Evolutionary conservation across 1,140 invertebrate genomes (phyloP).

Genomic region (Gryon sp.): DNA sequence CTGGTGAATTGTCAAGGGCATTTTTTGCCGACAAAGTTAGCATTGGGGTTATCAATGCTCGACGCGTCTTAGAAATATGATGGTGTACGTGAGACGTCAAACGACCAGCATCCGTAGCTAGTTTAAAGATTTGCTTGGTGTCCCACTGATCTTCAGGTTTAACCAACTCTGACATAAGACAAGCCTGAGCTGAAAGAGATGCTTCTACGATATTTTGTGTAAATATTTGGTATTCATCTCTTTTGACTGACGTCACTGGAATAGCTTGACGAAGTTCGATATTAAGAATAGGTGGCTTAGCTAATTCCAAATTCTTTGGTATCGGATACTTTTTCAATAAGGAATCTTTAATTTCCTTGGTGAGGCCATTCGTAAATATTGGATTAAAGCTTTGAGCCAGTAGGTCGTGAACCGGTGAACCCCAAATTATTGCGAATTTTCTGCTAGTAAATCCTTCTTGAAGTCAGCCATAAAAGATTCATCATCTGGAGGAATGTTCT

Average conservation of each 20-base stretch:
- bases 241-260: constrained; percentile 3
- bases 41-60: constrained; percentile 8
- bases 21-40: background rate
- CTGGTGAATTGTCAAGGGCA: constrained; percentile 3
- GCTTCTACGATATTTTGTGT: background rate
- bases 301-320: constrained; percentile 13
- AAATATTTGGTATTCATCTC: constrained; percentile 3
- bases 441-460: background rate
- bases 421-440: background rate
- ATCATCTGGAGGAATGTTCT: too few relatives aligned
- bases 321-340: constrained; percentile 32
- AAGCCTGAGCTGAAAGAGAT: background rate
- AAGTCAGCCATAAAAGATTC: constrained; percentile 3
- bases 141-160: constrained; percentile 9
- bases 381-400: constrained; percentile 17
- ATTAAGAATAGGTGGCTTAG: constrained; percentile 13
- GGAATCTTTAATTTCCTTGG: constrained; percentile 23
- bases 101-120: background rate
- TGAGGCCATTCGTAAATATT: constrained; percentile 17
- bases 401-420: constrained; percentile 3
- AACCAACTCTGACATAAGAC: background rate
- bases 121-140: background rate
- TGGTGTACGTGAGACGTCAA: background rate
- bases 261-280: background rate
- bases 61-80: constrained; percentile 7